Evolutionary conservation across 2,888 invertebrate genomes (phyloP), one percentile per base, ranked within the genome.

Genomic region (Oasisia sp.): DNA sequence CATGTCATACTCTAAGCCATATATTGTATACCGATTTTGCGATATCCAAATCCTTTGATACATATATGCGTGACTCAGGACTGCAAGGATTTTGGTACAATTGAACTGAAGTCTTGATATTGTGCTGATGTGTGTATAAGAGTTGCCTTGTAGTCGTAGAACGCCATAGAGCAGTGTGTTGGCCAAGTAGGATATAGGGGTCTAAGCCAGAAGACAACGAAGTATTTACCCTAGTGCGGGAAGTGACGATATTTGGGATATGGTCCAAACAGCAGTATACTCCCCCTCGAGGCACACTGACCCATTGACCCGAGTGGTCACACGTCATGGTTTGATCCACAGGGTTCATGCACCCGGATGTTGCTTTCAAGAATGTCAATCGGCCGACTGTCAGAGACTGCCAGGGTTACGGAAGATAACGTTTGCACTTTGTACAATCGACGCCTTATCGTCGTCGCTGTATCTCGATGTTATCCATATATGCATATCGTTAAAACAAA

Each of bases 301-400:
- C 74, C 74, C 27, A 27, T 74, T 74, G 14, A 74, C 74, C 74
- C n/a, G 50, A 27, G 74, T 9, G 7, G 74, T 74, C 27, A 19
- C 27, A 27, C 74, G 74, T 74, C 27, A 7, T 74, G 27, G 74
- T 27, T 74, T 27, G 27, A 74, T 74, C 74, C 74, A 74, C 27
- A 74, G 74, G n/a, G 74, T 74, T 74, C 74, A 74, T 74, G 74
- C 74, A 74, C 27, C 74, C 74, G 74, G 74, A 27, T 74, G 74
- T 74, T n/a, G 74, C 74, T 7, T 74, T 74, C 74, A 58, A 58
- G 58, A 58, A 58, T 58, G 58, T 58, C 58, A 74, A 27, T 74
- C 74, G 74, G 27, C 74, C 27, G 14, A 74, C 74, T 74, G 74
- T 74, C 5, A 74, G 27, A 27, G 74, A 27, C 74, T 74, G 74